Evolutionary conservation across 2,888 invertebrate species (phyloP), one percentile per base, ranked within the genome.

Genomic region (Electrophaes corylata): DNA sequence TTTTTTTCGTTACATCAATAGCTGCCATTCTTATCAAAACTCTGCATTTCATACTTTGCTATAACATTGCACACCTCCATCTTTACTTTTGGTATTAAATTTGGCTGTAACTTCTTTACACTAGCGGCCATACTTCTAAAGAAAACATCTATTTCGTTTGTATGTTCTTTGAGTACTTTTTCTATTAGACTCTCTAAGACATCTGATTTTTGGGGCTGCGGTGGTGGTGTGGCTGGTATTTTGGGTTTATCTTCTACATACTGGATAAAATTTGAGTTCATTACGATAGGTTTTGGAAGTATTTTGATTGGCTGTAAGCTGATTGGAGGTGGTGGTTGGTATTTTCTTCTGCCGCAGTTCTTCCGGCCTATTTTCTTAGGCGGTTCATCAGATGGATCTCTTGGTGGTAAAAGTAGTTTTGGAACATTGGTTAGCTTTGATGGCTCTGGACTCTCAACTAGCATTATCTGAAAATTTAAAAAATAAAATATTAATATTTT

Each of bases 61-160:
- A 91, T 91, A 4, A 91, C 91, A 76, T 89, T 91, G 62, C 91
- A 91, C 16, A 91, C 91, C 73, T 91, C 91, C 91, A 91, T 91
- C 65, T 91, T 91, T 0, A 91, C 91, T 78, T 91, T 91, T 18
- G 91, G 91, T 69, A 91, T 91, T 64, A 91, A 73, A 70, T 86
- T 89, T 6, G 91, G 91, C 60, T 89, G 90, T 66, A 91, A 71
- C 64, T 91, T 91, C 65, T 91, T 91, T 1, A 91, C 91, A 69
- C 89, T 91, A 4, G 91, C 88, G 0, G 91, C 91, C 91, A 91
- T 91, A 72, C 91, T 91, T 48, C 88, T 76, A 55, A 91, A 91
- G 72, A 91, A 91, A 0, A 91, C 89, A 57, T 91, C 91, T 44
- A 91, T 88, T 79, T 91, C 90, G 65, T 91, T 91, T 19, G 90